A percentile compares a stretch with the other conserved stretches of the same genome.
phyloP scores from a whole-genome alignment of 2,113 vertebrate genomes.

The Carollia perspicillata region DNA sequence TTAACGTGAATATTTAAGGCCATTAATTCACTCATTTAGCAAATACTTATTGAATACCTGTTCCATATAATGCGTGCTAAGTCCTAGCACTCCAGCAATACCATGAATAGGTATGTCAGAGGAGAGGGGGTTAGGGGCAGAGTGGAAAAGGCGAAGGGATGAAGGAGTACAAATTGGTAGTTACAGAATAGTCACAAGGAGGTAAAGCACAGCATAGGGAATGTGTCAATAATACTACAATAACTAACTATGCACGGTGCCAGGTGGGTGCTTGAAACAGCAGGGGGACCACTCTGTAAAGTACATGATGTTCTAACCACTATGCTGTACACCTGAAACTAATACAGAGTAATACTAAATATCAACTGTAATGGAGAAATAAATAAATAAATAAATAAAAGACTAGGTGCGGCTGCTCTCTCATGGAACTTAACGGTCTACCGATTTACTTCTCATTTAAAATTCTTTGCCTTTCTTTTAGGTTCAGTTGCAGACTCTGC shows the following conservation, averaged over 20 bases:
- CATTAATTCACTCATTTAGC: background rate
- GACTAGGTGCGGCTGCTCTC: background rate
- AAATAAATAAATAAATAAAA: background rate
- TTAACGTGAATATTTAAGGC: background rate
- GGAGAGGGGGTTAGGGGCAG: background rate
- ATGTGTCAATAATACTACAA: background rate
- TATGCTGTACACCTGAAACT: background rate
- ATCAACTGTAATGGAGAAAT: background rate
- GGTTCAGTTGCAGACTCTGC: slow-evolving; percentile 87
- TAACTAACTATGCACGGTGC: background rate
- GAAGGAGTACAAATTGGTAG: background rate
- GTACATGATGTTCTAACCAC: background rate
- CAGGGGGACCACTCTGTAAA: background rate
- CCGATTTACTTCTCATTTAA: slow-evolving; percentile 71
- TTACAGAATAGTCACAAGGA: background rate
- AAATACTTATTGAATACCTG: background rate
- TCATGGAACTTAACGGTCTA: background rate
- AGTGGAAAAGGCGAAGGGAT: background rate
- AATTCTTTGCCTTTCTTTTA: slow-evolving; percentile 56
- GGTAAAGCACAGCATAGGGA: background rate
- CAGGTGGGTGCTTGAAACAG: background rate
- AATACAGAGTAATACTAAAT: background rate
- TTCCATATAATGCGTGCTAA: background rate
- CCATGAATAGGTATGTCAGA: background rate
- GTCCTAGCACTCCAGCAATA: background rate